A percentile compares a stretch with the other conserved stretches of the same genome.
These are phyloP conservation scores for Rhabditoides inermis DNA, from an alignment of 2,888 invertebrate genomes.

Conservation along the genomic window DNA sequence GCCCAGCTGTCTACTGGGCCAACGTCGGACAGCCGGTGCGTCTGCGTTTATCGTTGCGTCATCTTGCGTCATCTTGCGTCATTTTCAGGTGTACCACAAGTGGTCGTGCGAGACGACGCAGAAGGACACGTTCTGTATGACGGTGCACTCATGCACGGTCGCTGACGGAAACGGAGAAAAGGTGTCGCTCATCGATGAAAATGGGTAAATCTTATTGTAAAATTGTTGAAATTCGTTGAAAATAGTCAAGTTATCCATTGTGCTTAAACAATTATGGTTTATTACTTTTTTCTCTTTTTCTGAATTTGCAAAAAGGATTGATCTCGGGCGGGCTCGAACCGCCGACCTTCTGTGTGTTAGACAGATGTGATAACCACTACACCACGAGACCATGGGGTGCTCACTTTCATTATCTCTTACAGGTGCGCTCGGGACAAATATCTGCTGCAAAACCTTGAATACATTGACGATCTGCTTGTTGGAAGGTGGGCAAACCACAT, in stretches of 20 bases:
- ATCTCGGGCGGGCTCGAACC: too few relatives aligned
- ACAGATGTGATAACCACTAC: too few relatives aligned
- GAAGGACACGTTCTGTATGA: slow-evolving; percentile 48
- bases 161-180: slow-evolving; percentile 50
- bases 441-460: slow-evolving; percentile 47
- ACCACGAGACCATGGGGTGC: not conserved
- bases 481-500: slow-evolving; percentile 25
- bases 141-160: slow-evolving; percentile 48
- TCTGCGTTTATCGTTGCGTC: not conserved
- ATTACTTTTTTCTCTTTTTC: not conserved
- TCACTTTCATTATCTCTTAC: too few relatives aligned
- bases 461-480: slow-evolving; percentile 46
- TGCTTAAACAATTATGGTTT: too few relatives aligned
- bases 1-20: slow-evolving; percentile 47
- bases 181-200: slow-evolving; percentile 43
- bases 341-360: too few relatives aligned
- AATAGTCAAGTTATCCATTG: too few relatives aligned
- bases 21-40: slow-evolving; percentile 48
- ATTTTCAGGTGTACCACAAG: slow-evolving; percentile 45
- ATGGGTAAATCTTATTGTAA: slow-evolving; percentile 29
- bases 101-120: slow-evolving; percentile 49
- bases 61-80: not conserved
- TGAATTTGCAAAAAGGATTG: too few relatives aligned
- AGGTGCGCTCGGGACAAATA: slow-evolving; percentile 50
- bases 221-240: not conserved